phyloP scores from a whole-genome alignment of 2,113 vertebrate genomes.

The Cygnus buccinator region DNA sequence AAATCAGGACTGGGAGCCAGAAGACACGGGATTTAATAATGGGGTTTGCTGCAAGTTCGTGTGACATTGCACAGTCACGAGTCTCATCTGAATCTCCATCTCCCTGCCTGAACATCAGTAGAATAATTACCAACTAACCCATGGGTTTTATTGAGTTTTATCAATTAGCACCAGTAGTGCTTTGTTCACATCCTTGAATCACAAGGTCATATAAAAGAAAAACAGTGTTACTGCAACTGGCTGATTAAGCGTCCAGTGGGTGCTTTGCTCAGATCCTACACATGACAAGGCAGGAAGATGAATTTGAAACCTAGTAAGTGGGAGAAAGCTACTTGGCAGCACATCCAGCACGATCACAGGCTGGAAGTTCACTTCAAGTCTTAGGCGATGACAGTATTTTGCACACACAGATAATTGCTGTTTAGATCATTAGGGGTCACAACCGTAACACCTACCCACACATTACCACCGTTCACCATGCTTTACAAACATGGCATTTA shows the following conservation, averaged over 20 bases:
- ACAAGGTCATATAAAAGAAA: background rate
- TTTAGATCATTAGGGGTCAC: background rate
- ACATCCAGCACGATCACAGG: background rate
- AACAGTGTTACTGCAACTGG: background rate
- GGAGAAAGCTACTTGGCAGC: background rate
- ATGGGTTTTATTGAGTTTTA: background rate
- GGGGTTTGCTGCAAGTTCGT: background rate
- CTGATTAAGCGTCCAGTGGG: background rate
- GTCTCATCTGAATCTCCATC: background rate
- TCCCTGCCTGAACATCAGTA: background rate
- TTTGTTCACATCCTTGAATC: background rate
- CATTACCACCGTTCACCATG: accelerated
- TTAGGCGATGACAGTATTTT: background rate
- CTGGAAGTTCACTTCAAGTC: background rate
- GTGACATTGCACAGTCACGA: background rate
- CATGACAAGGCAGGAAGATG: background rate
- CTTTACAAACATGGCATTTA: accelerated
- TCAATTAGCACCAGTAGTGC: background rate
- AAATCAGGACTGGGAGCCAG: background rate
- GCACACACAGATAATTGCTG: background rate
- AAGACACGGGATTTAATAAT: background rate
- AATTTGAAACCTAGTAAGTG: background rate
- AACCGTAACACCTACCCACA: background rate
- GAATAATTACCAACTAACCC: background rate
- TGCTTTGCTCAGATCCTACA: background rate